A percentile compares a stretch with the other conserved stretches of the same genome.
Conservation (phyloP, 2,888 invertebrate genomes). For the Pachliopta kotzebuea region DNA sequence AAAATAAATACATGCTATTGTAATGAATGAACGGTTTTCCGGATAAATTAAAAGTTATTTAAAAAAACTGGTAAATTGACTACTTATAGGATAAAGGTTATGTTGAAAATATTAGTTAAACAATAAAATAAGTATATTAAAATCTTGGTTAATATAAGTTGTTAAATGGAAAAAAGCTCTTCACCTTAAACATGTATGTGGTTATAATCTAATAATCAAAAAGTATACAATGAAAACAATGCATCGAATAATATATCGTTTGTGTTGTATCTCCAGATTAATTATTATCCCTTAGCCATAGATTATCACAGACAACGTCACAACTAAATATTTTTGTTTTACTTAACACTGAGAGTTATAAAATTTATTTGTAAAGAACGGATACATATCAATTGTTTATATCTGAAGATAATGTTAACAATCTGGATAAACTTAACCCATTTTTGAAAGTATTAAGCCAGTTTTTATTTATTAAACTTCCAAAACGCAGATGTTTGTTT, state of each 20-base stretch:
- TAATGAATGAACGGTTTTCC: conserved; percentile 33
- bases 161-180: conserved; percentile 31
- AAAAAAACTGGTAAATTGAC: conserved; percentile 33
- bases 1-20: conserved; percentile 47
- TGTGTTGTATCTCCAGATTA: conserved; percentile 36
- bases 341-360: not conserved
- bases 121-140: conserved; percentile 34
- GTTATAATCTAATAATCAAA: conserved; percentile 34
- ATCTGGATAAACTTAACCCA: not conserved
- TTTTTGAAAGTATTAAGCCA: not conserved
- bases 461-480: not conserved
- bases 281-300: conserved; percentile 7
- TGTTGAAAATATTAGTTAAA: conserved; percentile 49
- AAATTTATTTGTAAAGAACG: not conserved
- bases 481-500: too few species aligned
- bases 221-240: conserved; percentile 38
- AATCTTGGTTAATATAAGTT: conserved; percentile 32
- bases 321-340: not conserved
- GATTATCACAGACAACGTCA: not conserved
- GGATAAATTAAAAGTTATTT: conserved; percentile 32
- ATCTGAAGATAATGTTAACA: not conserved
- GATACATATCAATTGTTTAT: not conserved
- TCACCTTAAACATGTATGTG: conserved; percentile 32
- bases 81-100: conserved; percentile 56
- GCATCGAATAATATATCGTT: conserved; percentile 38